phyloP scores from a whole-genome alignment of 2,797 vertebrate genomes.

The Leucoraja ocellata region DNA sequence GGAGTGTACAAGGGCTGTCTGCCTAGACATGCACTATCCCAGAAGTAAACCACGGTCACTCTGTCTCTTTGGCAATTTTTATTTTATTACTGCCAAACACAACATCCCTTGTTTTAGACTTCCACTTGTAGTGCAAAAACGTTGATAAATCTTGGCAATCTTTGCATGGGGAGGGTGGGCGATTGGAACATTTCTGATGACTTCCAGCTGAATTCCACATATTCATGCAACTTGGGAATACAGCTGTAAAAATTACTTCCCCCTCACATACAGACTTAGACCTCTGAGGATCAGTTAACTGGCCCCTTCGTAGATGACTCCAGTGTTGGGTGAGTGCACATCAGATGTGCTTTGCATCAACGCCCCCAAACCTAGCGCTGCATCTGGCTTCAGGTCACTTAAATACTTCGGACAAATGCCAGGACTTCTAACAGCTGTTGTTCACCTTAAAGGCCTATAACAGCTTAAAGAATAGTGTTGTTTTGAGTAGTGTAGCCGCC shows the following conservation, averaged over 20 bases:
- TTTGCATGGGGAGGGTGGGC: neutral
- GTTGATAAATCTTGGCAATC: neutral
- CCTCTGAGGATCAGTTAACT: neutral
- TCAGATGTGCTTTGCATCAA: neutral
- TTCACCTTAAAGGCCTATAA: neutral
- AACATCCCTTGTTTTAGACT: constrained; percentile 20
- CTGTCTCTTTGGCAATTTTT: constrained; percentile 24
- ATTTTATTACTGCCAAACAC: constrained; percentile 17
- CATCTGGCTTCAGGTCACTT: neutral
- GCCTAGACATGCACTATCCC: constrained; percentile 5
- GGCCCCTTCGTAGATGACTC: neutral
- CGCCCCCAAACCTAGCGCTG: neutral
- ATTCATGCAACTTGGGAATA: neutral
- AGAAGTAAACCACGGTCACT: neutral
- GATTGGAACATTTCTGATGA: neutral
- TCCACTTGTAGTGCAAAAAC: neutral
- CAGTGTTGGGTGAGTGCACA: neutral
- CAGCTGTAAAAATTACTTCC: neutral
- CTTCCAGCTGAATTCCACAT: neutral
- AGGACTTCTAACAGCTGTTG: neutral
- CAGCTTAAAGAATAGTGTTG: neutral
- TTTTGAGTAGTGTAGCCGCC: neutral
- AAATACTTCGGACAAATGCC: neutral
- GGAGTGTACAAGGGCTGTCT: neutral
- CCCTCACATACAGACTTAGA: neutral